phyloP scores from a whole-genome alignment of 1,140 invertebrate genomes.

The Zelostemma sp. region DNA sequence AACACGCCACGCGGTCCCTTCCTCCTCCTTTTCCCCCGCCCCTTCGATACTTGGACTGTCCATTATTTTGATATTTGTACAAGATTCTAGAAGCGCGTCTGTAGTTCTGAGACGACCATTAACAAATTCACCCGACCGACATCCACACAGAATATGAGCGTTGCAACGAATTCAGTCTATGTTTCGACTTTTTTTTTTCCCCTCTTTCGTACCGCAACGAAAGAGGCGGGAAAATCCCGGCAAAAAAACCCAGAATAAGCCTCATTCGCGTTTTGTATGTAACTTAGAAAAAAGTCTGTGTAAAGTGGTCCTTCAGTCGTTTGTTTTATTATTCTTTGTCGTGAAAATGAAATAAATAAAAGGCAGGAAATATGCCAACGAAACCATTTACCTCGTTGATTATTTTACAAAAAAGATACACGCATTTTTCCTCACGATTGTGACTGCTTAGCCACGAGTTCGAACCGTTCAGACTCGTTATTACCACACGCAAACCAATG shows the following conservation, averaged over 20 bases:
- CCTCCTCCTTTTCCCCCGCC: neutral
- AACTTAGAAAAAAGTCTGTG: conserved; percentile 17
- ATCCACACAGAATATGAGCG: conserved; percentile 58
- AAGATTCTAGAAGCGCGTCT: conserved; percentile 46
- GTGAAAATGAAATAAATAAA: neutral
- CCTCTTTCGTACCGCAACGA: conserved; percentile 42
- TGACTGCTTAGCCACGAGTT: conserved; percentile 10
- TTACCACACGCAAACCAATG: conserved; percentile 59
- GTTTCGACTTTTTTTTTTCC: conserved; percentile 44
- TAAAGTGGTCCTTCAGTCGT: neutral
- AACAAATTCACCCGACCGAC: conserved; percentile 66
- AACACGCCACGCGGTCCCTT: neutral
- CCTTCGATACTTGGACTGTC: neutral
- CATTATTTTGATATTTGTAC: conserved; percentile 34
- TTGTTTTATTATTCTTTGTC: neutral
- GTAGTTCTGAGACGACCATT: conserved; percentile 66
- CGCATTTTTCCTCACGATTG: neutral
- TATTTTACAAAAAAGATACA: neutral
- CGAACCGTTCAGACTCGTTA: conserved; percentile 46
- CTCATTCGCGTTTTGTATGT: conserved; percentile 1
- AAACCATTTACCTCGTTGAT: neutral
- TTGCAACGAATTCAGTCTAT: conserved; percentile 61
- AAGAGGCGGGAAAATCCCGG: conserved; percentile 21
- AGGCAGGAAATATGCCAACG: neutral
- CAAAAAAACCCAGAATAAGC: conserved; percentile 9